phyloP scores from a whole-genome alignment of 2,888 invertebrate genomes.

The Apamea anceps region DNA sequence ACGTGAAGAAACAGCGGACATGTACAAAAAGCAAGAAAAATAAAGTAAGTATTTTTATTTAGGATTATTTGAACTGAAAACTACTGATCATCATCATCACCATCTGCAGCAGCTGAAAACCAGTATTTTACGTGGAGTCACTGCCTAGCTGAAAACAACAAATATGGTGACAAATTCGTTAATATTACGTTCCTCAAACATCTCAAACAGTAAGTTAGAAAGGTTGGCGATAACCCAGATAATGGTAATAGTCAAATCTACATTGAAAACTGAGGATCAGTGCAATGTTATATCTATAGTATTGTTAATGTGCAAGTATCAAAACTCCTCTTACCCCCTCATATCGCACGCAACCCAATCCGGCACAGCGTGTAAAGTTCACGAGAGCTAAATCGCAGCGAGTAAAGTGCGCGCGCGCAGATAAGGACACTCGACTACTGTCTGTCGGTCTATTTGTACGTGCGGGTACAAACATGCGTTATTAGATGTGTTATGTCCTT shows the following conservation, averaged over 20 bases:
- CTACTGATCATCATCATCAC: no score
- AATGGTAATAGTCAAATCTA: neutral
- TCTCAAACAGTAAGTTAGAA: neutral
- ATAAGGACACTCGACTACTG: conserved; percentile 67
- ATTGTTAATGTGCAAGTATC: conserved; percentile 39
- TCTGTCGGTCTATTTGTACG: conserved; percentile 58
- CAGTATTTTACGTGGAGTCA: no score
- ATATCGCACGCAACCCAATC: conserved; percentile 48
- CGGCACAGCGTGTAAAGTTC: conserved; percentile 60
- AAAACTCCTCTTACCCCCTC: conserved; percentile 18
- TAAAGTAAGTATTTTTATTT: neutral
- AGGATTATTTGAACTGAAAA: neutral
- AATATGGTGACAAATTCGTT: neutral
- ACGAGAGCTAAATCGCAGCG: conserved; percentile 57
- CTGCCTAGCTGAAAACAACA: neutral
- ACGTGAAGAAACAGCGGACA: neutral
- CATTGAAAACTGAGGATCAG: neutral
- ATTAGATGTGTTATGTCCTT: conserved; percentile 51
- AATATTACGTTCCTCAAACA: neutral
- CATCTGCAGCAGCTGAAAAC: no score
- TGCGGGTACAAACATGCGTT: conserved; percentile 49
- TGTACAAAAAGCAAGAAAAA: neutral
- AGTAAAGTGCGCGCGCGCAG: conserved; percentile 68
- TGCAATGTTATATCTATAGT: neutral
- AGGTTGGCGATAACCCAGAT: neutral